Evolutionary conservation across 1,140 invertebrate genomes (phyloP).

Genomic region (Neodiprion pinetum): DNA sequence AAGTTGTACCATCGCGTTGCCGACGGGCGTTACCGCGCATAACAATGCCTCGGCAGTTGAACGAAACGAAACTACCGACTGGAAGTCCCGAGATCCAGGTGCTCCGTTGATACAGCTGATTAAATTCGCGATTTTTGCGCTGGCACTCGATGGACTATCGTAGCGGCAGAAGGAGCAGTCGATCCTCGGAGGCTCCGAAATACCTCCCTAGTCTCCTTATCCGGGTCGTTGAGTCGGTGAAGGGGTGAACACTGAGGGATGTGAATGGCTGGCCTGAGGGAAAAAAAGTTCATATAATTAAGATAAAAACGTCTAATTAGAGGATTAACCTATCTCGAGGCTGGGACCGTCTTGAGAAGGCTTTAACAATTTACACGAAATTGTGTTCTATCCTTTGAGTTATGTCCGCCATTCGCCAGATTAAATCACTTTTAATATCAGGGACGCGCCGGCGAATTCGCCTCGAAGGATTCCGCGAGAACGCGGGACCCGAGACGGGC

Average conservation of each 20-base stretch:
- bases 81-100: background rate
- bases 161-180: background rate
- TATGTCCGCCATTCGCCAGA: background rate
- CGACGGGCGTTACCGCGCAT: background rate
- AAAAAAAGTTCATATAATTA: background rate
- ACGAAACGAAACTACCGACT: constrained; percentile 1
- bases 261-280: too few species aligned
- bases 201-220: background rate
- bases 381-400: constrained; percentile 11
- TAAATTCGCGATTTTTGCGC: background rate
- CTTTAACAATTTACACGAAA: constrained; percentile 16
- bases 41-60: background rate
- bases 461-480: background rate
- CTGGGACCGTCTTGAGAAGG: background rate
- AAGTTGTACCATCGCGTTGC: background rate
- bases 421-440: constrained; percentile 16
- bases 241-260: too few species aligned
- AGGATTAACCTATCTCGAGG: constrained; percentile 8
- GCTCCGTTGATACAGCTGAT: background rate
- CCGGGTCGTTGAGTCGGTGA: background rate
- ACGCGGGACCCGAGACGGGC: background rate
- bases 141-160: background rate
- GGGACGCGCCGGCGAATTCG: background rate
- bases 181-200: too few species aligned
- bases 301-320: constrained; percentile 9